Base-by-base conservation (phyloP, 2,113 vertebrate species). In the Euleptes europaea region DNA sequence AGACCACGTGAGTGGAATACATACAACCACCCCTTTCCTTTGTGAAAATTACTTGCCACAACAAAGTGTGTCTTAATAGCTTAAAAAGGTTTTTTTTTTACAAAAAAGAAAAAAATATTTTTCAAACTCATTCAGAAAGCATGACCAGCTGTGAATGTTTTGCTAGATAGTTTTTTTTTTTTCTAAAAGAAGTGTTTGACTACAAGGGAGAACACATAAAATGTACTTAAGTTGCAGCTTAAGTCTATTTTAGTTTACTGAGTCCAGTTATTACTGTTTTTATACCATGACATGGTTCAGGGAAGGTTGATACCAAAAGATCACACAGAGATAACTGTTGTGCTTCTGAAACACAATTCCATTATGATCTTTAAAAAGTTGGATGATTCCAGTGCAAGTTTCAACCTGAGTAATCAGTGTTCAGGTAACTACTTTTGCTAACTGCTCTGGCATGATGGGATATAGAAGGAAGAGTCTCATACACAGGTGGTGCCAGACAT, bases 171-270 rank as follows among this genome's bases (percentile, higher is more conserved):
- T 12, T 54, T 54, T 11, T 5, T 5, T 54, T 54, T 54, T 57
- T 57, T 57, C 2, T 5, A 89, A 72, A 76, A 38, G 81, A 57
- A 71, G 80, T 14, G 38, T 79, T 63, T 79, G 21, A 63, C 75
- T 26, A 11, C 23, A 44, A 77, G 42, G 82, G 33, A 28, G 26
- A 23, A 26, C 60, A 13, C 78, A 5, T 57, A 78, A 74, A 77
- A 83, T 71, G 17, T 13, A 4, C 49, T 15, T 57, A 88, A 84
- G 42, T 66, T 89, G 35, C 85, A 87, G 75, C 66, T 49, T 42
- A 13, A 35, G 66, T n/a, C 33, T 69, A n/a, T 67, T 67, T 69
- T 35, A 17, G n/a, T 69, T 69, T 21, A 8, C 35, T 8, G 1
- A 70, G 5, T 70, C 14, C 44, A 74, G 5, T 49, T 15, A 26